Percentiles rank a stretch among this genome's conserved stretches.
Conservation (phyloP, 2,797 vertebrate species). For the Holocentrus rufus region DNA sequence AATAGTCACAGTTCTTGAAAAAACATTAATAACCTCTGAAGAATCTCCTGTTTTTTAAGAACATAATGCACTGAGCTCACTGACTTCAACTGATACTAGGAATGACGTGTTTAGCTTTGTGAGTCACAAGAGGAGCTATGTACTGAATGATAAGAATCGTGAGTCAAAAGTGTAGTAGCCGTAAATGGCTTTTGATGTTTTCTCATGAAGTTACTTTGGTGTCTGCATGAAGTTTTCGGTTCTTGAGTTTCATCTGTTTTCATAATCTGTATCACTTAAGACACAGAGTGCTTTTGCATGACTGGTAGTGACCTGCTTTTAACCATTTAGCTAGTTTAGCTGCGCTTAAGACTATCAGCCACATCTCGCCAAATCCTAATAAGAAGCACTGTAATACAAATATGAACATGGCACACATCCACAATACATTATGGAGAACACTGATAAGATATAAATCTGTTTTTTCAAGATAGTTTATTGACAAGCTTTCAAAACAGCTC, state of each 20-base stretch:
- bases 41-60: conserved; percentile 37
- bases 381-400: conserved; percentile 18
- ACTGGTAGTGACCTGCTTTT: conserved; percentile 12
- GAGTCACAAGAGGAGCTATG: conserved; percentile 9
- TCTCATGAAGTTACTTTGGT: conserved; percentile 52
- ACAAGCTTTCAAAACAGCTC: conserved; percentile 53
- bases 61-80: conserved; percentile 3
- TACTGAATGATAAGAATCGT: conserved; percentile 53
- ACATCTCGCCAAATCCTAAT: conserved; percentile 38
- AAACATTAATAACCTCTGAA: background rate
- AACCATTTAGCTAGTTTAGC: background rate
- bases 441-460: conserved; percentile 30
- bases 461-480: background rate
- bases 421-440: conserved; percentile 10
- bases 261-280: conserved; percentile 65
- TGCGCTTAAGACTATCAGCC: conserved; percentile 30
- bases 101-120: conserved; percentile 23
- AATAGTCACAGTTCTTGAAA: conserved; percentile 16
- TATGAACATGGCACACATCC: conserved; percentile 14
- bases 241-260: conserved; percentile 67
- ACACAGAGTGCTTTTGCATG: conserved; percentile 28
- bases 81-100: conserved; percentile 30
- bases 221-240: conserved; percentile 55
- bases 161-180: conserved; percentile 55
- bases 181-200: conserved; percentile 48